phyloP scores from a whole-genome alignment of 2,113 vertebrate genomes.

The Siniperca chuatsi region DNA sequence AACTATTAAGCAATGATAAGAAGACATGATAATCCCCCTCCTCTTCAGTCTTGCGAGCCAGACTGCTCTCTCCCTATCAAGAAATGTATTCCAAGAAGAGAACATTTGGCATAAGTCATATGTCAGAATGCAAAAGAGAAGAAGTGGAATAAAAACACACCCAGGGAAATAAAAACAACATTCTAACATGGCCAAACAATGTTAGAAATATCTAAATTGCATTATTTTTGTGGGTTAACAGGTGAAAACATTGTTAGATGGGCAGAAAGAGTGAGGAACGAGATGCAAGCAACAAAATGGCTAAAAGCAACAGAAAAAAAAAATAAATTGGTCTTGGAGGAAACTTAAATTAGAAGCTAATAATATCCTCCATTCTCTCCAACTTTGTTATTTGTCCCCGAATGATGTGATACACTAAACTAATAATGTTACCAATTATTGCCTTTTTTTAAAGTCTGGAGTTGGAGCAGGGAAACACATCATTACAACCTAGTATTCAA shows the following conservation, averaged over 20 bases:
- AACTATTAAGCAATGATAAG: slow-evolving; percentile 59
- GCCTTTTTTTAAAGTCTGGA: background rate
- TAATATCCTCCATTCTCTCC: background rate
- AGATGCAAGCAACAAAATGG: background rate
- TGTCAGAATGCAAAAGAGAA: slow-evolving; percentile 38
- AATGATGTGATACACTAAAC: background rate
- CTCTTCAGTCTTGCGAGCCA: slow-evolving; percentile 43
- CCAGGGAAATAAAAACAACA: slow-evolving; percentile 22
- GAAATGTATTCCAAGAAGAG: slow-evolving; percentile 31
- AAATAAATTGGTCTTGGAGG: background rate
- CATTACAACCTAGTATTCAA: background rate
- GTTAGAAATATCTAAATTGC: slow-evolving; percentile 15
- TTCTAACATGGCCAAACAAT: slow-evolving; percentile 5
- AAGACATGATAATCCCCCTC: slow-evolving; percentile 35
- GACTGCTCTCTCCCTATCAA: slow-evolving; percentile 21
- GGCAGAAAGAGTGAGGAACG: background rate
- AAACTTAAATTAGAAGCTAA: slow-evolving; percentile 10
- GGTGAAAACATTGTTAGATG: slow-evolving; percentile 17
- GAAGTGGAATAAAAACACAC: background rate
- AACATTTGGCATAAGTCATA: slow-evolving; percentile 56
- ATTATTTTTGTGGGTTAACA: slow-evolving; percentile 23
- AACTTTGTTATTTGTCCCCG: background rate
- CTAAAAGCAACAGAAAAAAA: background rate
- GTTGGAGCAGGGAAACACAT: background rate
- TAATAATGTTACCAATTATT: background rate